Conservation (phyloP, 2,888 invertebrate genomes). For the Corbicula japonica region DNA sequence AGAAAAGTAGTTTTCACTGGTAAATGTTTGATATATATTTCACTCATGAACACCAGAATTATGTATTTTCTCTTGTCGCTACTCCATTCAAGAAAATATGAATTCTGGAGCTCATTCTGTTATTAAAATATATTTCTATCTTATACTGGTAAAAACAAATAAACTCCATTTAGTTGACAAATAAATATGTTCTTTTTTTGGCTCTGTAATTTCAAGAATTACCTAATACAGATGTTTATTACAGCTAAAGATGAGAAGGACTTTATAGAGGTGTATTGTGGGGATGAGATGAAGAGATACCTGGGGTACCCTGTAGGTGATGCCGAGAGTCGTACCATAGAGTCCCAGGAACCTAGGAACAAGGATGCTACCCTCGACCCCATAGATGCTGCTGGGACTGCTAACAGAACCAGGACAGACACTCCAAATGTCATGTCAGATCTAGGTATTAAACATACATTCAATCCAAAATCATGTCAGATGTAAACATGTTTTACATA, state of each 20-base stretch:
- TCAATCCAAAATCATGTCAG: neutral
- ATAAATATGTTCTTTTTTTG: too few species aligned
- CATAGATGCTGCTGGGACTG: slow-evolving; percentile 2
- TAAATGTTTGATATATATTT: too few species aligned
- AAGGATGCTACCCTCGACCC: slow-evolving; percentile 39
- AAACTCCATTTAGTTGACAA: too few species aligned
- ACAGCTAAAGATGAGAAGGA: slow-evolving; percentile 76
- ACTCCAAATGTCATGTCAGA: slow-evolving; percentile 69
- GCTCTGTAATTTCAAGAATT: too few species aligned
- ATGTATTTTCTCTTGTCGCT: too few species aligned
- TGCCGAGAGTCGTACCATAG: slow-evolving; percentile 49
- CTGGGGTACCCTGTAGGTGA: slow-evolving; percentile 61
- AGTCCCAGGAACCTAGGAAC: slow-evolving; percentile 28
- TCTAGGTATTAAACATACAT: slow-evolving; percentile 66
- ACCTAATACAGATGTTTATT: too few species aligned
- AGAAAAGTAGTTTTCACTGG: too few species aligned
- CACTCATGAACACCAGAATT: too few species aligned
- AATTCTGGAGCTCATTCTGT: too few species aligned
- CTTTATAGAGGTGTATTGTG: slow-evolving; percentile 76
- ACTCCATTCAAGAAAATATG: too few species aligned
- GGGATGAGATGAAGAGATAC: slow-evolving; percentile 71
- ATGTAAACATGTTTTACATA: neutral
- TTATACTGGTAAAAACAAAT: too few species aligned
- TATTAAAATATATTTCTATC: too few species aligned
- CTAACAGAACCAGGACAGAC: slow-evolving; percentile 40